Conservation (phyloP, 2,113 vertebrate genomes). For the Sceloporus undulatus region DNA sequence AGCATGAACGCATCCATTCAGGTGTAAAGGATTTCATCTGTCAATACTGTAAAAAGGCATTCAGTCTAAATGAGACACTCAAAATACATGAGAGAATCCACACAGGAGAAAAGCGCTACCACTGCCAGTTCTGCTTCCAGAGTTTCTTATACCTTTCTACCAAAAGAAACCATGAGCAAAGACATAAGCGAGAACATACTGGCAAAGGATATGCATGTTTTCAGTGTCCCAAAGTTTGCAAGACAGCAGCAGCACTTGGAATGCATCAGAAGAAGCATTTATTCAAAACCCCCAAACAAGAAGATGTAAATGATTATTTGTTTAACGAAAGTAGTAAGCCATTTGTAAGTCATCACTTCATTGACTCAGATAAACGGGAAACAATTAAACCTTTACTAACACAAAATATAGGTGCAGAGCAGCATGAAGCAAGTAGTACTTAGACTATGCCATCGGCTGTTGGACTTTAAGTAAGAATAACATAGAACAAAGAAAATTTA, state of each 20-base stretch:
- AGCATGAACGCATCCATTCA: slow-evolving; percentile 80
- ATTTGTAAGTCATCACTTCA: slow-evolving; percentile 63
- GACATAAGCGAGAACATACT: slow-evolving; percentile 84
- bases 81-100: slow-evolving; percentile 88
- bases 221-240: slow-evolving; percentile 87
- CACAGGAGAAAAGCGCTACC: slow-evolving; percentile 92
- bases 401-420: slow-evolving; percentile 65
- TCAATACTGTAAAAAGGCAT: slow-evolving; percentile 91
- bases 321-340: slow-evolving; percentile 64
- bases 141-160: slow-evolving; percentile 96
- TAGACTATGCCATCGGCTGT: slow-evolving; percentile 55
- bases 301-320: slow-evolving; percentile 66
- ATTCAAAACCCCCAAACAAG: slow-evolving; percentile 78
- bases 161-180: slow-evolving; percentile 95
- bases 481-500: slow-evolving; percentile 19
- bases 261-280: slow-evolving; percentile 88
- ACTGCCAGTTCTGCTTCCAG: slow-evolving; percentile 95
- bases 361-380: slow-evolving; percentile 69
- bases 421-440: slow-evolving; percentile 61
- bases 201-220: slow-evolving; percentile 84
- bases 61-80: slow-evolving; percentile 85
- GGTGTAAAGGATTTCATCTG: slow-evolving; percentile 90
- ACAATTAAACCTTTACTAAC: slow-evolving; percentile 68
- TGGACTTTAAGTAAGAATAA: slow-evolving; percentile 64
- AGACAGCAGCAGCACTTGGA: slow-evolving; percentile 85